phyloP scores from a whole-genome alignment of 2,888 invertebrate species.

The Physocephala rufipes region DNA sequence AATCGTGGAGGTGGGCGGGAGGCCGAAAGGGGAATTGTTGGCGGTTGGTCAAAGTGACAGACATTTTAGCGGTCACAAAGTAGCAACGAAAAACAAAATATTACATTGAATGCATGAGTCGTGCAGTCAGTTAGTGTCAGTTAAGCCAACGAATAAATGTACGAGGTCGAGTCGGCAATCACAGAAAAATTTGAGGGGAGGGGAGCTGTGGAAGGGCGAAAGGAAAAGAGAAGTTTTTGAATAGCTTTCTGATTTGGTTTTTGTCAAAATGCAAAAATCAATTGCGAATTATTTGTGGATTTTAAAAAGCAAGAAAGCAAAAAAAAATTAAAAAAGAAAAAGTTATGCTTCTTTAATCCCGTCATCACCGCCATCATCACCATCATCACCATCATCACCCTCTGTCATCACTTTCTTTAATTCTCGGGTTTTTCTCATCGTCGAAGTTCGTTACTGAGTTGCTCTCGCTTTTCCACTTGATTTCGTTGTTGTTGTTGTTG shows the following conservation, averaged over 20 bases:
- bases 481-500: constrained; percentile 31
- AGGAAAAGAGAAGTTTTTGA: not conserved
- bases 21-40: not conserved
- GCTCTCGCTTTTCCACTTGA: constrained; percentile 33
- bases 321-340: constrained; percentile 21
- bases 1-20: not conserved
- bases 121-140: not conserved
- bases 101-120: not conserved
- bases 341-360: not conserved
- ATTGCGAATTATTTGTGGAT: too few species aligned
- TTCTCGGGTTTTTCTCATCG: constrained; percentile 24
- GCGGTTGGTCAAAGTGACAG: not conserved
- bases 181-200: not conserved
- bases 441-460: constrained; percentile 25
- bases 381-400: not conserved
- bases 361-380: not conserved
- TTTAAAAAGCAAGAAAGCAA: constrained; percentile 21
- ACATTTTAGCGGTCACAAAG: not conserved
- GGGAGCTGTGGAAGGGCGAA: not conserved
- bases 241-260: constrained; percentile 12
- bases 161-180: not conserved
- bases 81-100: too few species aligned
- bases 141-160: not conserved
- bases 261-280: too few species aligned
- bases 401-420: not conserved